phyloP scores from a whole-genome alignment of 2,888 invertebrate species.

The Caenorhabditis uteleia region DNA sequence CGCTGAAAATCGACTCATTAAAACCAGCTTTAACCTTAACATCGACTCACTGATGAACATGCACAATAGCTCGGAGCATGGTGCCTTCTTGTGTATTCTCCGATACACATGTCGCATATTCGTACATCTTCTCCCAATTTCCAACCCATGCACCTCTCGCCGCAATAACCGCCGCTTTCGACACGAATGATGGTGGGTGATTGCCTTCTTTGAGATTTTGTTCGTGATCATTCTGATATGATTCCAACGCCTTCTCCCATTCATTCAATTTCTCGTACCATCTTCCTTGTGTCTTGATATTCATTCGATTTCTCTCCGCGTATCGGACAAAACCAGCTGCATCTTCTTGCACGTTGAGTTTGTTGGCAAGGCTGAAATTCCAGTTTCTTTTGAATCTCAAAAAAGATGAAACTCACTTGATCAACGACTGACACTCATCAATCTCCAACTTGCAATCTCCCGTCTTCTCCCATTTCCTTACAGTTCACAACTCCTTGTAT shows the following conservation, averaged over 20 bases:
- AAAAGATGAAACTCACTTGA: constrained; percentile 24
- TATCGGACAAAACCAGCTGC: constrained; percentile 88
- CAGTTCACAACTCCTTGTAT: constrained; percentile 75
- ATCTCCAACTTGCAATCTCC: constrained; percentile 7
- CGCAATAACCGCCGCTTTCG: constrained; percentile 84
- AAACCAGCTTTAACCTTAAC: too few relatives aligned
- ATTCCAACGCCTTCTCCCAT: constrained; percentile 92
- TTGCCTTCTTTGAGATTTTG: too few relatives aligned
- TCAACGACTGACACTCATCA: constrained; percentile 46
- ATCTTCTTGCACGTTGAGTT: constrained; percentile 95
- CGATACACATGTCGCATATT: constrained; percentile 81
- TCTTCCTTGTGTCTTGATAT: constrained; percentile 76
- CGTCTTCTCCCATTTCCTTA: constrained; percentile 16
- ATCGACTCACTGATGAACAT: constrained; percentile 78
- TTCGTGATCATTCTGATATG: constrained; percentile 78
- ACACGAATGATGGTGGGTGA: constrained; percentile 39
- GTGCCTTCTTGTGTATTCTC: constrained; percentile 92
- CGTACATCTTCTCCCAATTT: constrained; percentile 91
- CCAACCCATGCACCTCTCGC: constrained; percentile 91
- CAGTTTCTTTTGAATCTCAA: not conserved
- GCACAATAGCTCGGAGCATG: constrained; percentile 90
- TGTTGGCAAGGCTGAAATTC: constrained; percentile 83
- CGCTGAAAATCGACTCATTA: constrained; percentile 7
- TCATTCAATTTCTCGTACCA: constrained; percentile 99
- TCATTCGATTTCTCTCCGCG: constrained; percentile 73